Conservation (phyloP, 2,888 invertebrate genomes). For the Argyra leucocephala region DNA sequence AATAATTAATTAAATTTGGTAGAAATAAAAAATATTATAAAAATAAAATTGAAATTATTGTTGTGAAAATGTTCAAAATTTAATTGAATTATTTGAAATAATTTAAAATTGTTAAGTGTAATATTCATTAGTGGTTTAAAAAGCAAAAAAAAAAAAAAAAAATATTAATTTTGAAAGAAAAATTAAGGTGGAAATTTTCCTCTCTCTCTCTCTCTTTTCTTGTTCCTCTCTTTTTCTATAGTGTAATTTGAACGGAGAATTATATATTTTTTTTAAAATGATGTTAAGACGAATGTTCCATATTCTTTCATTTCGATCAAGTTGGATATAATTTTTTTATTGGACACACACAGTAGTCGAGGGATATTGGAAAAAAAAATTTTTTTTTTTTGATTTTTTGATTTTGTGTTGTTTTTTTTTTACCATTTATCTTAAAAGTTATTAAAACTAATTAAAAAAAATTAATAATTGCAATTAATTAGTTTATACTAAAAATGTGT, state of each 20-base stretch:
- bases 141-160: neutral
- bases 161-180: neutral
- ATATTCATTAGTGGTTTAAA: neutral
- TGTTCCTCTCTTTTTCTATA: neutral
- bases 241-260: neutral
- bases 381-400: neutral
- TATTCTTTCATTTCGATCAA: neutral
- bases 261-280: neutral
- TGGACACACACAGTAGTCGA: neutral
- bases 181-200: neutral
- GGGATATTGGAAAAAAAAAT: neutral
- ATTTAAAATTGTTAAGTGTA: neutral
- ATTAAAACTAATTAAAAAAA: neutral
- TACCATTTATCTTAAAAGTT: neutral
- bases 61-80: neutral
- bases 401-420: no score
- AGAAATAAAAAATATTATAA: neutral
- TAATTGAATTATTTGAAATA: neutral
- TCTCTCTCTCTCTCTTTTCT: neutral
- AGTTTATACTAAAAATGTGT: neutral
- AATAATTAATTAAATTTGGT: neutral
- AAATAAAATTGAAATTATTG: neutral
- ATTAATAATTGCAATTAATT: neutral
- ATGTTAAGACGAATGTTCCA: slow-evolving; percentile 2
- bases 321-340: neutral